These are phyloP conservation scores for Ibidorhyncha struthersii DNA, from an alignment of 2,113 vertebrate species.

Conservation along the genomic window DNA sequence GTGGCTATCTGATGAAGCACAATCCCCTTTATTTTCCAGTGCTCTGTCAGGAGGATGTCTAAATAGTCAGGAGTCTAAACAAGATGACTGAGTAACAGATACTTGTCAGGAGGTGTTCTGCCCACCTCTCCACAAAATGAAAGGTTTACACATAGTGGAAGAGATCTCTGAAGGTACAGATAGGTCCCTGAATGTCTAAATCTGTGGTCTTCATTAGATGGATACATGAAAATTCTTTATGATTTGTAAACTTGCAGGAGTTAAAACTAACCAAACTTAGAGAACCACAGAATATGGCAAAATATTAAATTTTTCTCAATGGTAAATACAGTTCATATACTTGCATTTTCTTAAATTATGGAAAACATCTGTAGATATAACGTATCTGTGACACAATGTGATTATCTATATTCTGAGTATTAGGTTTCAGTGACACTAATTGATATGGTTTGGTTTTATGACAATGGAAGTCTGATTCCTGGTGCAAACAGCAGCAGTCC, in stretches of 20 bases:
- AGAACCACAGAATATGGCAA: not conserved
- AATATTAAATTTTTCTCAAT: not conserved
- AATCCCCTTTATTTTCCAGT: not conserved
- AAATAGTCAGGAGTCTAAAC: not conserved
- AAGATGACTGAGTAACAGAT: not conserved
- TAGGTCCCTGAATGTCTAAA: not conserved
- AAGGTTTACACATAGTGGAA: not conserved
- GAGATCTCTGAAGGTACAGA: not conserved
- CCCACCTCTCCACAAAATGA: not conserved
- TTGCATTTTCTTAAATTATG: not conserved
- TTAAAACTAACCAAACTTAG: not conserved
- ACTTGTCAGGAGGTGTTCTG: not conserved
- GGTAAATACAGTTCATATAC: not conserved
- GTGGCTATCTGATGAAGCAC: not conserved
- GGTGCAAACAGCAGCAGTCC: not conserved
- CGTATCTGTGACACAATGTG: not conserved
- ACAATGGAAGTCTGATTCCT: not conserved
- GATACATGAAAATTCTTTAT: not conserved
- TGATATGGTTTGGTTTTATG: not conserved
- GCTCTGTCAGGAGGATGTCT: not conserved
- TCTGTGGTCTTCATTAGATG: not conserved
- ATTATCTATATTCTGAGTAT: not conserved
- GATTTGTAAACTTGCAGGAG: not conserved
- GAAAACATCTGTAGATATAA: not conserved
- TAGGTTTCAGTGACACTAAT: not conserved